A percentile compares a stretch with the other conserved stretches of the same genome.
phyloP scores from a whole-genome alignment of 2,888 invertebrate species.

The Apoda limacodes region DNA sequence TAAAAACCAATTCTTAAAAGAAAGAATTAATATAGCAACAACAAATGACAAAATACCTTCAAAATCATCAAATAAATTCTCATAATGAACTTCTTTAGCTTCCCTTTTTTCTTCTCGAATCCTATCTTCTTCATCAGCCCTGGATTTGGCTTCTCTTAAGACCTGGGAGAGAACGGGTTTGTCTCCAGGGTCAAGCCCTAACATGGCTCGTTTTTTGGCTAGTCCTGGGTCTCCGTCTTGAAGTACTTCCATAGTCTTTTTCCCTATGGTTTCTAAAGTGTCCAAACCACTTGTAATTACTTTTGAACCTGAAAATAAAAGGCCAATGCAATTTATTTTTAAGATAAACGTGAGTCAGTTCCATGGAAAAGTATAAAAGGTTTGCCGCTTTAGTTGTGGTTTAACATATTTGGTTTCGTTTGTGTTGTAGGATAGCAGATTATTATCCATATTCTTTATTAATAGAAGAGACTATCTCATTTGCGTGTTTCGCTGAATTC shows the following conservation, averaged over 20 bases:
- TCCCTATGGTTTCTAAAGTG: slow-evolving; percentile 92
- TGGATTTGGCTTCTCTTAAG: slow-evolving; percentile 79
- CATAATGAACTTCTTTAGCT: slow-evolving; percentile 74
- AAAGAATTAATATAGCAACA: slow-evolving; percentile 2
- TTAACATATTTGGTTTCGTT: no score
- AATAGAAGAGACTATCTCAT: no score
- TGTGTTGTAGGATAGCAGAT: no score
- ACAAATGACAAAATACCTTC: slow-evolving; percentile 68
- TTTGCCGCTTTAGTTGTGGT: no score
- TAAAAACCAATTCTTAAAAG: slow-evolving; percentile 3
- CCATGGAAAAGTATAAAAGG: no score
- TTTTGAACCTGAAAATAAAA: slow-evolving; percentile 65
- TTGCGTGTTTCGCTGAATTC: no score
- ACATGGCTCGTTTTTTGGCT: slow-evolving; percentile 79
- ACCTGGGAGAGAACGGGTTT: slow-evolving; percentile 73
- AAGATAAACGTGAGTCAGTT: no score
- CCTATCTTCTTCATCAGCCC: slow-evolving; percentile 72
- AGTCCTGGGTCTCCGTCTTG: slow-evolving; percentile 94
- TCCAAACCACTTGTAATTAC: slow-evolving; percentile 86
- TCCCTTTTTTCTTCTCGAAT: slow-evolving; percentile 56
- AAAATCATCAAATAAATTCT: slow-evolving; percentile 87
- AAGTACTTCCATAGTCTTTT: slow-evolving; percentile 93
- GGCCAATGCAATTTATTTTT: no score
- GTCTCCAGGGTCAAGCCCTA: slow-evolving; percentile 68
- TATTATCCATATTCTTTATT: no score